Evolutionary conservation across 2,888 invertebrate species (phyloP), one percentile per base, ranked within the genome.

Genomic region (Acronicta leporina): DNA sequence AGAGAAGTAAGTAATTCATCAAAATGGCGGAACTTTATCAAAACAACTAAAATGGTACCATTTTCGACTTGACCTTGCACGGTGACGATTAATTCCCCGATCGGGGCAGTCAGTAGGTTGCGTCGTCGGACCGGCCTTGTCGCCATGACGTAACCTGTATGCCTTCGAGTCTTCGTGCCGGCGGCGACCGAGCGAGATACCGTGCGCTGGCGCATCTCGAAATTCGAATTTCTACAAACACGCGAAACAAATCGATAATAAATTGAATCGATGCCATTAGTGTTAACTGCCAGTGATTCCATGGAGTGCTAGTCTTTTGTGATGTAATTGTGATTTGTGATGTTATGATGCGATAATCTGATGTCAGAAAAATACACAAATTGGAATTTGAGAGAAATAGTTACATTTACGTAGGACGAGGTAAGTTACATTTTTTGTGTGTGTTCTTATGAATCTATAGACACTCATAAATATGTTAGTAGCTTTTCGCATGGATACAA

Each of bases 91-190:
- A 87, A 84, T 88, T 88, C 85, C 83, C 83, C 83, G 81, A 87
- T 82, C 81, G 79, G 80, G 85, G 85, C 83, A 83, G 84, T 86
- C 85, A 84, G 87, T 87, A 87, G 88, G 87, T 85, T 86, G 81
- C 77, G 80, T 75, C 74, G 79, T 59, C 62, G 48, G 45, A 69
- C 77, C 79, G 88, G 82, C 89, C 88, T 88, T 87, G 88, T 67
- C 41, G 77, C 74, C 72, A 82, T 92, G 92, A 92, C 91, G 92
- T 90, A 89, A 92, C 83, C 77, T 67, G 77, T 73, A 80, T 82
- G 80, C 87, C 87, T 86, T 81, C 82, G 81, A 76, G 86, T 87
- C 87, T 85, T 83, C 82, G 80, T 77, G 67, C 78, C 84, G 68
- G 78, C 84, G 68, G 79, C 84, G 85, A 78, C 83, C 79, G 85